These are phyloP conservation scores for Ciconia stormi DNA, from an alignment of 2,113 vertebrate genomes.

Conservation along the genomic window DNA sequence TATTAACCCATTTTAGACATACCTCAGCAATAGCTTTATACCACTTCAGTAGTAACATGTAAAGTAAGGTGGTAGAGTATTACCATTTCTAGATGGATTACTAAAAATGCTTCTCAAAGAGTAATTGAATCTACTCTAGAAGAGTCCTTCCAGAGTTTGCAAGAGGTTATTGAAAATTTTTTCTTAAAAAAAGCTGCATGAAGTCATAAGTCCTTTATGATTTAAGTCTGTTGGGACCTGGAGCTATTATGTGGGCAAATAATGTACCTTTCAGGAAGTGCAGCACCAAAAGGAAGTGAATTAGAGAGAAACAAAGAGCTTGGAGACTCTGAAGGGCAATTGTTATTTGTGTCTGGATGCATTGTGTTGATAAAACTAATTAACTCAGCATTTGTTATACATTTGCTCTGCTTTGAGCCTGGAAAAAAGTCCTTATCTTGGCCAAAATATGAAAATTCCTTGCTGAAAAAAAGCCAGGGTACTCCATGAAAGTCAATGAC, in stretches of 20 bases:
- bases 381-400: not conserved
- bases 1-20: not conserved
- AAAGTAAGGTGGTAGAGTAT: not conserved
- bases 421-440: not conserved
- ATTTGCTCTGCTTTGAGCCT: not conserved
- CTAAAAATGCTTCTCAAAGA: not conserved
- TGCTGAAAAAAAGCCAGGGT: not conserved
- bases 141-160: not conserved
- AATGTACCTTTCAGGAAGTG: not conserved
- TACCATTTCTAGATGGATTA: not conserved
- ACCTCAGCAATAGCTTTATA: not conserved
- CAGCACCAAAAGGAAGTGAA: not conserved
- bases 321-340: not conserved
- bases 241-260: not conserved
- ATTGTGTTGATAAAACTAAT: not conserved
- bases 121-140: not conserved
- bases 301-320: not conserved
- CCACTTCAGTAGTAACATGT: accelerated
- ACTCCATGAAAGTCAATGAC: not conserved
- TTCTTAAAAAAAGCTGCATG: not conserved
- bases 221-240: not conserved
- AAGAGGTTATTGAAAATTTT: not conserved
- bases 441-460: not conserved
- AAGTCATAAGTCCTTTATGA: not conserved
- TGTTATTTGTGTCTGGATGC: not conserved